phyloP scores from a whole-genome alignment of 2,888 invertebrate species.

The Morpho deidamia region DNA sequence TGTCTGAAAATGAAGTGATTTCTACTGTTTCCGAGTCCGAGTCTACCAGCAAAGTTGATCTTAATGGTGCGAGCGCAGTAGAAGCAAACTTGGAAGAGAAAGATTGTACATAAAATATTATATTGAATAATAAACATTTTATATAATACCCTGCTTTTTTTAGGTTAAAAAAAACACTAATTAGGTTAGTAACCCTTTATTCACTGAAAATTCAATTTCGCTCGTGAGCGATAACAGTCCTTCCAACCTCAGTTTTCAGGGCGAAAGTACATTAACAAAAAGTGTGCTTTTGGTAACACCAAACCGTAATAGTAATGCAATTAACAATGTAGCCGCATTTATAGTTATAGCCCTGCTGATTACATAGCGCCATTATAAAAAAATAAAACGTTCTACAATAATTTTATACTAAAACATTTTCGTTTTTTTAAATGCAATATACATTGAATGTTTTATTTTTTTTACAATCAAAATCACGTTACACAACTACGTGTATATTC shows the following conservation, averaged over 20 bases:
- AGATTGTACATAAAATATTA: conserved; percentile 17
- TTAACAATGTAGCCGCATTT: too few species aligned
- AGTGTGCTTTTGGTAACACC: conserved; percentile 12
- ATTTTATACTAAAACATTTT: too few species aligned
- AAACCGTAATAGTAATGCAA: not conserved
- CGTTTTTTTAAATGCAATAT: too few species aligned
- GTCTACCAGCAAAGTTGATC: conserved; percentile 17
- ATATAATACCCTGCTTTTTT: conserved; percentile 3
- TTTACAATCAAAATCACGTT: too few species aligned
- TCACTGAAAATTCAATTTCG: conserved; percentile 39
- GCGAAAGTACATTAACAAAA: conserved; percentile 33
- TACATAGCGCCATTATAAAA: too few species aligned
- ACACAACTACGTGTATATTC: too few species aligned
- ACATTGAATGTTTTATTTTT: too few species aligned
- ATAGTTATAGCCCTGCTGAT: too few species aligned
- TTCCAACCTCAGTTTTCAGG: conserved; percentile 34
- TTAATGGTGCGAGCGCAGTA: conserved; percentile 15
- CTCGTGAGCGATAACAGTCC: conserved; percentile 57
- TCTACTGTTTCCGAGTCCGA: conserved; percentile 23
- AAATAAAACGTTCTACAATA: too few species aligned
- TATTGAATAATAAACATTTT: conserved; percentile 16
- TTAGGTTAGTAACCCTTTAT: conserved; percentile 51
- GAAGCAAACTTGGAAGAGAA: conserved; percentile 6
- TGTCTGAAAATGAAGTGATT: conserved; percentile 28
- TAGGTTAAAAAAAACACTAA: conserved; percentile 25